Percentiles rank a stretch among this genome's conserved stretches.
These are phyloP conservation scores for Dromaius novaehollandiae DNA, from an alignment of 2,113 vertebrate species.

Conservation along the genomic window DNA sequence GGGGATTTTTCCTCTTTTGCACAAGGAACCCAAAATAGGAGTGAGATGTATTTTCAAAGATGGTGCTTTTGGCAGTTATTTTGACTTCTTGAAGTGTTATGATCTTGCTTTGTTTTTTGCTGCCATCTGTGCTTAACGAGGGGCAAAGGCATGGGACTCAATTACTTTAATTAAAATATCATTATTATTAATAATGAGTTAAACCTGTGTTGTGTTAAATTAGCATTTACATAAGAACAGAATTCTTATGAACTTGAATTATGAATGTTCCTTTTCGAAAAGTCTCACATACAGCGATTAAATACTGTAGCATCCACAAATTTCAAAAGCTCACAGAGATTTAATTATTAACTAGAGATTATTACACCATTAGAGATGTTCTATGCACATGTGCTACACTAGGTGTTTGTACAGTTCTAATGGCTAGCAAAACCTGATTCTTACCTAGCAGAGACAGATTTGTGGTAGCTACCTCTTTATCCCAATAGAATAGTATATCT, in stretches of 20 bases:
- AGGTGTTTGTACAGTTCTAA: background rate
- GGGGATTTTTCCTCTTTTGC: background rate
- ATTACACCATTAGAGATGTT: conserved; percentile 19
- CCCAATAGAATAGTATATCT: background rate
- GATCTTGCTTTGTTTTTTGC: background rate
- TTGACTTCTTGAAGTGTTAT: background rate
- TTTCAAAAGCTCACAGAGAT: background rate
- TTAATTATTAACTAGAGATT: conserved; percentile 54
- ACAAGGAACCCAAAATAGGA: background rate
- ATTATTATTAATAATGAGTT: background rate
- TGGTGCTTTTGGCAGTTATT: background rate
- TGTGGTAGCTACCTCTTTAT: background rate
- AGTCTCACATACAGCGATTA: background rate
- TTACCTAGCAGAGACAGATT: background rate
- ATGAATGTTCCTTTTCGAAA: background rate
- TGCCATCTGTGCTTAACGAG: background rate
- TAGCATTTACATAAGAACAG: background rate
- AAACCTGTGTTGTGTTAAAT: background rate
- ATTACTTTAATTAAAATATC: background rate
- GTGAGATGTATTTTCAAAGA: background rate
- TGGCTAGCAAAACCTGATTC: background rate
- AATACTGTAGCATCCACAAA: background rate
- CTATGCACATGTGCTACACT: background rate
- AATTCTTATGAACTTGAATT: background rate
- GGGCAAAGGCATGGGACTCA: background rate